Conservation (phyloP, 1,140 invertebrate genomes). For the Aethina tumida region DNA sequence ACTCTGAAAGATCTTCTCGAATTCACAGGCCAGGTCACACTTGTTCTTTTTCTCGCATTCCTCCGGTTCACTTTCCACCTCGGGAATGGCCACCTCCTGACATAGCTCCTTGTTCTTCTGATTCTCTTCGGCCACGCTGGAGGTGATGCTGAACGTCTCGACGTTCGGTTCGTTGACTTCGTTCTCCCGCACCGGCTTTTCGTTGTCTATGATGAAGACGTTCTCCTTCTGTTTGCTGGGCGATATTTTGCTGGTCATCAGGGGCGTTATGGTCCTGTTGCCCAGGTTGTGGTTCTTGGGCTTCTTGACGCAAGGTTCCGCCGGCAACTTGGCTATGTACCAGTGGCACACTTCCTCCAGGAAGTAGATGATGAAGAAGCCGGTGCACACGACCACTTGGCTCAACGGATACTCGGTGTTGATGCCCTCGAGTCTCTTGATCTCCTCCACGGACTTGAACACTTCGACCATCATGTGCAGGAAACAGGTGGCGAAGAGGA, state of each 20-base stretch:
- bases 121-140: constrained; percentile 4
- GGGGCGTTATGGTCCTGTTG: constrained; percentile 6
- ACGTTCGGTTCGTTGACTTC: not conserved
- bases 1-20: constrained; percentile 6
- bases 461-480: constrained; percentile 57
- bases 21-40: constrained; percentile 5
- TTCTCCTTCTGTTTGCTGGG: not conserved
- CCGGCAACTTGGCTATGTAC: constrained; percentile 18
- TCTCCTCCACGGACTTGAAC: constrained; percentile 27
- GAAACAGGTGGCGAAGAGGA: constrained; percentile 56
- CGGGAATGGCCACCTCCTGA: constrained; percentile 4
- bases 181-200: constrained; percentile 1
- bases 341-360: constrained; percentile 43
- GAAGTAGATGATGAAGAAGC: constrained; percentile 53
- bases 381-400: constrained; percentile 46
- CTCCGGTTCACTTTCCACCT: constrained; percentile 12
- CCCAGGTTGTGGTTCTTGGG: not conserved
- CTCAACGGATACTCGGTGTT: constrained; percentile 36
- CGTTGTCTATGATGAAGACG: constrained; percentile 1
- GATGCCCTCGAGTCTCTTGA: constrained; percentile 22
- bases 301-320: not conserved
- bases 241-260: constrained; percentile 8
- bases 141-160: constrained; percentile 5
- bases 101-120: constrained; percentile 6
- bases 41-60: constrained; percentile 8